These are phyloP conservation scores for Nephila pilipes DNA, from an alignment of 1,140 invertebrate species.

Conservation along the genomic window DNA sequence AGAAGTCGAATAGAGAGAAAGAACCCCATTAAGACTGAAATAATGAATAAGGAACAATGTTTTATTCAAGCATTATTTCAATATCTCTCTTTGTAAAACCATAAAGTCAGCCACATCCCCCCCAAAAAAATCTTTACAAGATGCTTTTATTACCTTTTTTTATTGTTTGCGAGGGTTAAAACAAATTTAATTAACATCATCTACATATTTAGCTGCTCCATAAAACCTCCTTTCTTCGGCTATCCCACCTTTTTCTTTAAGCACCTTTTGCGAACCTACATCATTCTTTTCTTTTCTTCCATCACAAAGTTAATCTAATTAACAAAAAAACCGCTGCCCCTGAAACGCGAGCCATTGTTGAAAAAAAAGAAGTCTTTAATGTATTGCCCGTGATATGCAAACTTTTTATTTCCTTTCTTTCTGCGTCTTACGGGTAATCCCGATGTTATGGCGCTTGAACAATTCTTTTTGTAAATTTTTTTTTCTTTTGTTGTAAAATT, in stretches of 20 bases:
- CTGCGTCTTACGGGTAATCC: no score
- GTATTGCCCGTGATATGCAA: neutral
- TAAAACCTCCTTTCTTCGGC: constrained; percentile 13
- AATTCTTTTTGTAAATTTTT: no score
- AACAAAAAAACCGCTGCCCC: neutral
- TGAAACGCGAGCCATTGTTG: neutral
- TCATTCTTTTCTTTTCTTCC: neutral
- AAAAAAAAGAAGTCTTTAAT: neutral
- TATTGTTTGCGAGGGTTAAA: neutral
- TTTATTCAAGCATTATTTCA: no score
- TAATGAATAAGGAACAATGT: no score
- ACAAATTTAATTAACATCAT: constrained; percentile 32
- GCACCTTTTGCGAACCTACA: neutral
- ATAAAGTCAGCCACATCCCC: neutral
- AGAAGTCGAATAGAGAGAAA: no score
- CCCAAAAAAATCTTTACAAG: neutral
- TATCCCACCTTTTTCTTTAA: neutral
- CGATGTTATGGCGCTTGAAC: no score
- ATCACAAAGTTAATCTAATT: constrained; percentile 14
- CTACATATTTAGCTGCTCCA: constrained; percentile 8
- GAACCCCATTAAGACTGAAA: no score
- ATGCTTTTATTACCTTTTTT: constrained; percentile 34
- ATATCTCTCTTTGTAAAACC: no score
- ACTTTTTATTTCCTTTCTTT: no score
- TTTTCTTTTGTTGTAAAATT: no score